Conservation (phyloP, 2,797 vertebrate genomes). For the Clarias platycephalus region DNA sequence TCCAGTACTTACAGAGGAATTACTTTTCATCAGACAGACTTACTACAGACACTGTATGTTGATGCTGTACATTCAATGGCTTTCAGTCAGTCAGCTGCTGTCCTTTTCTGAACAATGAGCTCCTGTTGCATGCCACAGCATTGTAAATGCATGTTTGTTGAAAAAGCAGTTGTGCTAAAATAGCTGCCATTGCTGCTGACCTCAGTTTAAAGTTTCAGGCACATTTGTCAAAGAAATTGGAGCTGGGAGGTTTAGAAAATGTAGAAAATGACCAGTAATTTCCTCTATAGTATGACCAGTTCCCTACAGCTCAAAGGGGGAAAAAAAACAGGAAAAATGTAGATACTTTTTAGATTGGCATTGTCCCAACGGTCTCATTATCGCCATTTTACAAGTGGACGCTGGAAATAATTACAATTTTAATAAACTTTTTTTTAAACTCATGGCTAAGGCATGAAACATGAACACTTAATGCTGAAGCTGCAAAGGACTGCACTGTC, state of each 20-base stretch:
- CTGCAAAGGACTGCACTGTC: conserved; percentile 11
- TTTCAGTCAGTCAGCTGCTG: background rate
- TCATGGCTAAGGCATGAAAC: background rate
- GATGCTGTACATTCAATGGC: background rate
- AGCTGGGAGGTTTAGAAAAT: background rate
- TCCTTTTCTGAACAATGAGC: conserved; percentile 1
- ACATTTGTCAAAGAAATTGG: background rate
- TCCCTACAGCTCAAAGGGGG: background rate
- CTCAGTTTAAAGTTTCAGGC: background rate
- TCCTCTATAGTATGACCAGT: background rate
- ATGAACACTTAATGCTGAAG: background rate
- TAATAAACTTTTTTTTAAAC: background rate
- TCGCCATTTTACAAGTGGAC: background rate
- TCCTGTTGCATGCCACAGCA: conserved; percentile 6
- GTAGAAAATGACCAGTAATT: conserved; percentile 6
- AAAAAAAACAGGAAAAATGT: background rate
- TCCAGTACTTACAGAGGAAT: background rate
- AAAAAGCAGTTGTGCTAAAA: conserved; percentile 18
- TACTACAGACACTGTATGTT: background rate
- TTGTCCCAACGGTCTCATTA: background rate
- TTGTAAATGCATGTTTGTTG: conserved; percentile 22
- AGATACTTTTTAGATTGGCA: background rate
- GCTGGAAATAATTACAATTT: background rate
- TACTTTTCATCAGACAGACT: background rate
- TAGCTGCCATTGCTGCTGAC: background rate